Conservation (phyloP, 2,797 vertebrate species). For the Coregonus ussuriensis region DNA sequence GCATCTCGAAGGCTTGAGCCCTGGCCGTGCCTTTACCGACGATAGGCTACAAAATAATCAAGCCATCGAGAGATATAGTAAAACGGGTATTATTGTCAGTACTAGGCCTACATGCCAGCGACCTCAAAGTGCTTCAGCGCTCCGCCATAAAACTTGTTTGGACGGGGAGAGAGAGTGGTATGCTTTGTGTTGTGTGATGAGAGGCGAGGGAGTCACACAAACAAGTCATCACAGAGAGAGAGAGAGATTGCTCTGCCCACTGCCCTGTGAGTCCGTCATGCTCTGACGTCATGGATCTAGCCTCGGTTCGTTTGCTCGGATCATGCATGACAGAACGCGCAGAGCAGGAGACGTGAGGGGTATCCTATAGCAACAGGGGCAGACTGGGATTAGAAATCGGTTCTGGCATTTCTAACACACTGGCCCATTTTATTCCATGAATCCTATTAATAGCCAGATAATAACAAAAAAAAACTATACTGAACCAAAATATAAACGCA, state of each 20-base stretch:
- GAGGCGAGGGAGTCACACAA: background rate
- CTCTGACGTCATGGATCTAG: constrained; percentile 43
- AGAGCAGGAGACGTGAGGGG: too few relatives aligned
- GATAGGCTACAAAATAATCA: background rate
- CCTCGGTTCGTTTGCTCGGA: too few relatives aligned
- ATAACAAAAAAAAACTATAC: too few relatives aligned
- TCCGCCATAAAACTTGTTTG: constrained; percentile 6
- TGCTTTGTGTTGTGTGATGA: constrained; percentile 26
- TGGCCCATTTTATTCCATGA: too few relatives aligned
- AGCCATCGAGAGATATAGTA: constrained; percentile 1
- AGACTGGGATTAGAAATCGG: too few relatives aligned
- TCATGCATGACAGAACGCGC: too few relatives aligned
- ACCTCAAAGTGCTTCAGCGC: background rate
- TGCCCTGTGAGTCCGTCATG: constrained; percentile 1
- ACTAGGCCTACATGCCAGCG: background rate
- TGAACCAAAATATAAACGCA: too few relatives aligned
- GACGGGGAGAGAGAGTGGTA: background rate
- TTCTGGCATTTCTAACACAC: too few relatives aligned
- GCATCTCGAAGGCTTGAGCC: constrained; percentile 55
- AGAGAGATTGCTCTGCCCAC: constrained; percentile 13
- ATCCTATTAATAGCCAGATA: too few relatives aligned
- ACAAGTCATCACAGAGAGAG: too few relatives aligned
- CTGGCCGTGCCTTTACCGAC: constrained; percentile 23
- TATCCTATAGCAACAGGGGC: too few relatives aligned
- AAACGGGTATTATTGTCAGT: background rate